Percentiles rank a stretch among this genome's conserved stretches.
phyloP scores from a whole-genome alignment of 2,888 invertebrate species.

The Plagiodera versicolora region DNA sequence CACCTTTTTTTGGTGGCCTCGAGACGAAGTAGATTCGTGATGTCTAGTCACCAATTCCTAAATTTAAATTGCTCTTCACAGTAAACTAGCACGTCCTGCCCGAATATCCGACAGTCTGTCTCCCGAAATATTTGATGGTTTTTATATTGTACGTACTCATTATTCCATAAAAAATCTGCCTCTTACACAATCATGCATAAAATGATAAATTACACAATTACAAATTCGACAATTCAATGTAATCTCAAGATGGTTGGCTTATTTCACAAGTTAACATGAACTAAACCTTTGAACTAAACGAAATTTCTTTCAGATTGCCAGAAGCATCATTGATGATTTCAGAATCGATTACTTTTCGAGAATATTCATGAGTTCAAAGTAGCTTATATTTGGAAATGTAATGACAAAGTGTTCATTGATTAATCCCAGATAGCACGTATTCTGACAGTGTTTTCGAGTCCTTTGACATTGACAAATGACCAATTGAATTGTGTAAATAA shows the following conservation, averaged over 20 bases:
- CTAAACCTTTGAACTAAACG: not conserved
- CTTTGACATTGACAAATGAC: no score
- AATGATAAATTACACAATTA: slow-evolving; percentile 11
- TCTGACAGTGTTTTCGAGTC: no score
- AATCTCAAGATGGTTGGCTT: not conserved
- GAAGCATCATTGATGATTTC: no score
- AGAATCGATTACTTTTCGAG: not conserved
- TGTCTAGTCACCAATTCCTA: not conserved
- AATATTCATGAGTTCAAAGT: not conserved
- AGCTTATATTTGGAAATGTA: no score
- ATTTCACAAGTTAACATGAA: not conserved
- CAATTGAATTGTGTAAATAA: no score
- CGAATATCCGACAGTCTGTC: not conserved
- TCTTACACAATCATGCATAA: slow-evolving; percentile 10
- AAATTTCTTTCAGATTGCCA: not conserved
- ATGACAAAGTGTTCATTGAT: no score
- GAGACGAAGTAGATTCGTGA: not conserved
- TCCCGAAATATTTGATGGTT: not conserved
- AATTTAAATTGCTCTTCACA: not conserved
- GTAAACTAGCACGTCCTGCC: not conserved
- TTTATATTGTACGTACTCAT: not conserved
- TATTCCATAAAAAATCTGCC: slow-evolving; percentile 1
- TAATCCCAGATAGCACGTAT: no score
- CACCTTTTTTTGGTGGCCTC: no score
- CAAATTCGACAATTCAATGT: slow-evolving; percentile 2